These are phyloP conservation scores for Coleophora flavipennella DNA, from an alignment of 2,888 invertebrate genomes.

Conservation along the genomic window DNA sequence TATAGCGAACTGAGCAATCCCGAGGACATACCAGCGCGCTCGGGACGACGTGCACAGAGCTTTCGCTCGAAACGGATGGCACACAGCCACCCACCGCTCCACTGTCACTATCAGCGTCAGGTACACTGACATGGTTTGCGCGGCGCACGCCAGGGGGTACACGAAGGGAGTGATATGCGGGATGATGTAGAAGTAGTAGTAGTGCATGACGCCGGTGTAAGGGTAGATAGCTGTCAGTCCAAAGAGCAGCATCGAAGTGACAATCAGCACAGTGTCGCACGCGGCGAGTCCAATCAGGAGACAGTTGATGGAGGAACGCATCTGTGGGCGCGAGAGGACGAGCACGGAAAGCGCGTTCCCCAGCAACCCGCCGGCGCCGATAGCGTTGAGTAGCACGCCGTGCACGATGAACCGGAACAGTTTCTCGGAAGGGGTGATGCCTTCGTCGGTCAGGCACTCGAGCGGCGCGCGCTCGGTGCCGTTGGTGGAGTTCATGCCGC, in stretches of 20 bases:
- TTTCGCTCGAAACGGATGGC: slow-evolving; percentile 89
- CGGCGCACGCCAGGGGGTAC: slow-evolving; percentile 88
- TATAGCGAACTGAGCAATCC: slow-evolving; percentile 84
- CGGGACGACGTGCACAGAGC: slow-evolving; percentile 92
- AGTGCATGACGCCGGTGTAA: slow-evolving; percentile 82
- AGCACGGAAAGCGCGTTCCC: slow-evolving; percentile 94
- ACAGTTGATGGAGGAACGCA: slow-evolving; percentile 97
- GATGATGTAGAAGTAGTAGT: slow-evolving; percentile 84
- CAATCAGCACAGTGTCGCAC: slow-evolving; percentile 92
- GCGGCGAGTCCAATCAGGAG: slow-evolving; percentile 93
- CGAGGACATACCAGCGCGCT: slow-evolving; percentile 87
- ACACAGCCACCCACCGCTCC: slow-evolving; percentile 95
- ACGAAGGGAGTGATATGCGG: slow-evolving; percentile 85
- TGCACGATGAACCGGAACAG: slow-evolving; percentile 86
- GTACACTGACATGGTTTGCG: slow-evolving; percentile 95
- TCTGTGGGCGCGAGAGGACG: slow-evolving; percentile 92
- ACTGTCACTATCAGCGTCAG: slow-evolving; percentile 91
- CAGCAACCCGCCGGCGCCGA: slow-evolving; percentile 87
- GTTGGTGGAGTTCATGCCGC: neutral
- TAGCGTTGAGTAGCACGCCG: slow-evolving; percentile 84
- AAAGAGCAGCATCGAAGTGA: slow-evolving; percentile 89
- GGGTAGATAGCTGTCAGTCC: slow-evolving; percentile 89
- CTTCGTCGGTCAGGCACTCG: slow-evolving; percentile 50
- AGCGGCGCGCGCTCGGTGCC: slow-evolving; percentile 18
- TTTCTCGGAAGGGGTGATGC: slow-evolving; percentile 58